Base-by-base conservation (phyloP, 2,888 invertebrate species). In the Leucoma salicis region DNA sequence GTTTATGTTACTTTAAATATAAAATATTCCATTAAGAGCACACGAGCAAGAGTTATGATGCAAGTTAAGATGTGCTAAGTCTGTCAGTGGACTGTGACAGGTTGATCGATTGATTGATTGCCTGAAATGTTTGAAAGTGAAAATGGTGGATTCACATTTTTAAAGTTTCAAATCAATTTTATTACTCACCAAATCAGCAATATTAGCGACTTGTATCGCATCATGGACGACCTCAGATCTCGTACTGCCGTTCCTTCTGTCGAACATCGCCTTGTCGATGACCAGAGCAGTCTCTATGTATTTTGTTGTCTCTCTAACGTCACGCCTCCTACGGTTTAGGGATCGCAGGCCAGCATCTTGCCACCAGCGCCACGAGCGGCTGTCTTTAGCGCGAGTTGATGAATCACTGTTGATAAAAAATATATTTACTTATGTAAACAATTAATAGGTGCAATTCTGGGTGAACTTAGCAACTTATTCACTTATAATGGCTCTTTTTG, bases 221-320 rank as follows among this genome's bases (percentile, higher is more conserved):
- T 99, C 98, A 78, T 97, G 96, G 63, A 98, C 95, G 57, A 97
- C 96, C 77, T 96, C 95, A 11, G 94, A 92, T 53, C 97, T 89
- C 38, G 95, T 95, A 82, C 96, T 96, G 51, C 96, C 96, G 81
- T 97, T 97, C 46, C 97, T 91, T 70, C 95, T 94, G 70, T 97
- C 97, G 80, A 97, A 97, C 97, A 99, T 98, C 33, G 97, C 95
- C 85, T 97, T 96, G 91, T 99, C 99, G 65, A 98, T 95, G 58
- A 99, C 95, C 63, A 99, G 92, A 37, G 98, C 99, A 44, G 98
- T 95, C 90, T 99, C 98, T 67, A 99, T 95, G 91, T 96, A 98
- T 87, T 98, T 98, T 55, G 96, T 96, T 54, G 95, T 95, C 76
- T 96, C 96, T 36, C 96, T 92, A 52, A 97, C 96, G 89, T 98